phyloP scores from a whole-genome alignment of 2,113 vertebrate genomes.

The Labeo rohita region DNA sequence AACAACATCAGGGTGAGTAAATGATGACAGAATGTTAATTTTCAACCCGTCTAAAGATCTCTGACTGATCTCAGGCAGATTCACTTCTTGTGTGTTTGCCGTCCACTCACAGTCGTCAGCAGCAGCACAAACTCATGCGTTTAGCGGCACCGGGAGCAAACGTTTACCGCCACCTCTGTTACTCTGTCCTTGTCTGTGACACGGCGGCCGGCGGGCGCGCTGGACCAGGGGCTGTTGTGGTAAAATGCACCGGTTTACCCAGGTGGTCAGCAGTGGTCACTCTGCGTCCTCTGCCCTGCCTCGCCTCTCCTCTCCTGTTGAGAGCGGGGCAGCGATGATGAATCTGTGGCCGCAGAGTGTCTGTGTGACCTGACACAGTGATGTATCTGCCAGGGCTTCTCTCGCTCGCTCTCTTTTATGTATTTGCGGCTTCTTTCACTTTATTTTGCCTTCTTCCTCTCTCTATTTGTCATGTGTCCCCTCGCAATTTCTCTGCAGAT shows the following conservation, averaged over 20 bases:
- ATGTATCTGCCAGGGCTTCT: conserved; percentile 73
- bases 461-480: conserved; percentile 60
- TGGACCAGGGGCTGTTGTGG: conserved; percentile 33
- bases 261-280: conserved; percentile 56
- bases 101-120: background rate
- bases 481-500: conserved; percentile 33
- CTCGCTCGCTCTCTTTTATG: conserved; percentile 48
- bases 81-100: background rate
- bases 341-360: conserved; percentile 80
- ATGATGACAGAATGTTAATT: no score
- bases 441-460: conserved; percentile 37
- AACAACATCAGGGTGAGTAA: background rate
- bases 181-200: conserved; percentile 39
- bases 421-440: conserved; percentile 42
- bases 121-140: background rate
- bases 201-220: background rate
- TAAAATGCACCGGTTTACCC: conserved; percentile 51
- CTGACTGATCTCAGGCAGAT: background rate
- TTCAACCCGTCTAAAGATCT: background rate
- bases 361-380: conserved; percentile 79
- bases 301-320: conserved; percentile 64
- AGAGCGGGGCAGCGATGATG: conserved; percentile 77
- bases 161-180: conserved; percentile 6
- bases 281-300: conserved; percentile 37
- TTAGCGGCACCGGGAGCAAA: background rate